A percentile compares a stretch with the other conserved stretches of the same genome.
Evolutionary conservation across 2,113 vertebrate species (phyloP).

Genomic region (Odontophorus gujanensis): DNA sequence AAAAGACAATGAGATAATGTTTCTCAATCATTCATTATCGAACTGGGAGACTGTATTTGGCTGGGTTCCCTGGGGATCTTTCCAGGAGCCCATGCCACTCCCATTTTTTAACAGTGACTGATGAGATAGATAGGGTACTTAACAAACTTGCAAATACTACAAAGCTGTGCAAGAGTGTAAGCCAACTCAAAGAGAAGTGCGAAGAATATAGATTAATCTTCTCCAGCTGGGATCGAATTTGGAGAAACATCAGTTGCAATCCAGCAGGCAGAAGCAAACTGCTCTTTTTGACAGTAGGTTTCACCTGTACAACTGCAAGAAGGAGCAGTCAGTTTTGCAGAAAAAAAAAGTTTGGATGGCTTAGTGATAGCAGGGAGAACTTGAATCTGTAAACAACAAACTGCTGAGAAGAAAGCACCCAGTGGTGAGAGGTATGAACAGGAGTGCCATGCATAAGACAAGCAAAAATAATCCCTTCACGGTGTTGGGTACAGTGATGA

Average conservation of each 20-base stretch:
- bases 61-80: neutral
- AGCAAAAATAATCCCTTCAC: neutral
- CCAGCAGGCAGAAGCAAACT: neutral
- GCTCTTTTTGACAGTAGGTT: neutral
- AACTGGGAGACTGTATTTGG: neutral
- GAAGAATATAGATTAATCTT: neutral
- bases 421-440: neutral
- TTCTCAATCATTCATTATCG: neutral
- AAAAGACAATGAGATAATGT: neutral
- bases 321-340: neutral
- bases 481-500: neutral
- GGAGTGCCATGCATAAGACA: accelerated
- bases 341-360: neutral
- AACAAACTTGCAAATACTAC: neutral
- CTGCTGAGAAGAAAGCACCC: neutral
- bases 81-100: neutral
- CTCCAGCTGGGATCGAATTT: neutral
- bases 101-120: neutral
- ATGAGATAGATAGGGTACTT: neutral
- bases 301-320: neutral
- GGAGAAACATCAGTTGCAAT: neutral
- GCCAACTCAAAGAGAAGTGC: neutral
- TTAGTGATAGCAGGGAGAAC: neutral
- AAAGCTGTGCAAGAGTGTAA: neutral
- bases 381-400: neutral